phyloP scores from a whole-genome alignment of 2,888 invertebrate species.

The Candidula unifasciata region DNA sequence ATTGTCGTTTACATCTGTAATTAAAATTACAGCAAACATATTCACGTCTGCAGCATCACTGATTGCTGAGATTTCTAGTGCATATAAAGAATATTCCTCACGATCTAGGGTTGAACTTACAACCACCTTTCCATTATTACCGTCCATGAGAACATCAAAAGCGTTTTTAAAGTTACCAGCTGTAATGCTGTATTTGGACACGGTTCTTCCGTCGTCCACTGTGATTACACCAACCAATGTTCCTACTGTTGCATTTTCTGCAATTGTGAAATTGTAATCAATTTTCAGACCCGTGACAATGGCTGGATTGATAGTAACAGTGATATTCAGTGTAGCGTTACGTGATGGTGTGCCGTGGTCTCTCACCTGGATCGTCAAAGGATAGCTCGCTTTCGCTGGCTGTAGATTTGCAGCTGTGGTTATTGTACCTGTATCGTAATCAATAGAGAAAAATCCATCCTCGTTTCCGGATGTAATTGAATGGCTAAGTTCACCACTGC shows the following conservation, averaged over 20 bases:
- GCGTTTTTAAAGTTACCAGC: slow-evolving; percentile 59
- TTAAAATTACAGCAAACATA: slow-evolving; percentile 50
- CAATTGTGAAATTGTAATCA: slow-evolving; percentile 57
- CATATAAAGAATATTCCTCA: slow-evolving; percentile 28
- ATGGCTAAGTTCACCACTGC: slow-evolving; percentile 62
- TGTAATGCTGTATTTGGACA: slow-evolving; percentile 55
- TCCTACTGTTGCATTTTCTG: slow-evolving; percentile 56
- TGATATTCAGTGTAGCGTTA: slow-evolving; percentile 59
- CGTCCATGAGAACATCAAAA: slow-evolving; percentile 53
- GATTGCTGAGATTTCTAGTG: slow-evolving; percentile 11
- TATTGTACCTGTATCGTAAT: slow-evolving; percentile 57
- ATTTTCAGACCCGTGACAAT: slow-evolving; percentile 32
- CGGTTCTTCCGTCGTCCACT: slow-evolving; percentile 49
- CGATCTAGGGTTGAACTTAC: slow-evolving; percentile 54
- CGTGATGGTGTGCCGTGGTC: slow-evolving; percentile 60
- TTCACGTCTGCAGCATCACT: neutral
- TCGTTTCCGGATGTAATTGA: slow-evolving; percentile 55
- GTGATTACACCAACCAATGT: slow-evolving; percentile 57
- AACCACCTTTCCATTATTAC: slow-evolving; percentile 52
- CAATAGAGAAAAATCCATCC: slow-evolving; percentile 60
- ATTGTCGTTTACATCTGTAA: slow-evolving; percentile 68
- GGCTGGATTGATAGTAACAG: slow-evolving; percentile 59
- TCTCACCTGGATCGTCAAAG: slow-evolving; percentile 56
- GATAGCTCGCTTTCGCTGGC: slow-evolving; percentile 50
- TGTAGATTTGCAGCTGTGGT: slow-evolving; percentile 54